Evolutionary conservation across 2,797 vertebrate genomes (phyloP), one percentile per base, ranked within the genome.

Genomic region (Morus bassanus): DNA sequence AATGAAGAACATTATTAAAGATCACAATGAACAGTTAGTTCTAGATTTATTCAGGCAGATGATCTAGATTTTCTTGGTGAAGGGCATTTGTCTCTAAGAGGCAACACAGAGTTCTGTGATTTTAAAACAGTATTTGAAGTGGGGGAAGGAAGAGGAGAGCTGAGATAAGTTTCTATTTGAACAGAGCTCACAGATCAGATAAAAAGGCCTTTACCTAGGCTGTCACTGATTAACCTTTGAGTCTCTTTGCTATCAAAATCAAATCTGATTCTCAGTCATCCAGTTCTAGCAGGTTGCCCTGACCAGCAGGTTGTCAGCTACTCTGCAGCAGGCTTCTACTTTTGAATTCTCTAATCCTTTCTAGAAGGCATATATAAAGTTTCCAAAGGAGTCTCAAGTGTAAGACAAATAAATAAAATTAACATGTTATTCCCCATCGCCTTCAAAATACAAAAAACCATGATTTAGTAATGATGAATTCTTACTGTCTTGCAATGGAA

Each of bases 121-220:
- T 57, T 81, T 30, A 48, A 82, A 85, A 30, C 18, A 13, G 13
- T 28, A 39, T 78, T 73, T 41, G 48, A 77, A 37, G 6, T 0
- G 3, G 7, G 1, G 1, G 3, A 24, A 54, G 24, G 23, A 17
- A 82, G 25, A 50, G 3, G 5, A 61, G 13, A 75, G 10, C 11
- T 45, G 21, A 80, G 22, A 18, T 23, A 67, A 54, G 25, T 31
- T 67, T 53, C 13, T 41, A 6, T 13, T 67, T 69, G 6, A 69
- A 37, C 25, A 35, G 16, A 84, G 17, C 33, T 72, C 41, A 39
- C 3, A 59, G 16, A 33, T 35, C 45, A 65, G 21, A 41, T 21
- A n/a, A 41, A 56, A 65, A 70, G 18, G 21, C 24, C 18, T 57
- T 64, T 28, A 30, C 14, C 21, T 64, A n/a, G 19, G 25, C 25